Base-by-base conservation (phyloP, 2,888 invertebrate species). In the Philereme vetulata region DNA sequence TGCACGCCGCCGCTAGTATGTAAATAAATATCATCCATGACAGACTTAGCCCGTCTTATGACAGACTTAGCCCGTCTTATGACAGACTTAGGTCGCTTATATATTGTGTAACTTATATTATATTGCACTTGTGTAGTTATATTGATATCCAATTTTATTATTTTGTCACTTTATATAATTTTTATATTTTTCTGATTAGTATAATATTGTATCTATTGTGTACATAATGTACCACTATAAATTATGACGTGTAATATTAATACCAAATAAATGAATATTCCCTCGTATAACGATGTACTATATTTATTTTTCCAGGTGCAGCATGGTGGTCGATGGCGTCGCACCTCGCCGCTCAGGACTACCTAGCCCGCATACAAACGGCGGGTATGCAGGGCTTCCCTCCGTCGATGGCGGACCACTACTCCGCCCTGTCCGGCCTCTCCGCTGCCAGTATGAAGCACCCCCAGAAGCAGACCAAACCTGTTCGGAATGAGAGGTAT, bases 321-420 rank as follows among this genome's bases (percentile, higher is more conserved):
- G 96, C 96, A 60, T 97, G 97, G 97, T 97, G 97, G 97, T 96
- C 96, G 32, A 97, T 97, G 96, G 97, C 97, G 45, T 96, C 96
- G 35, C 97, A 97, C 83, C 92, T 97, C 72, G 97, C 97, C 40
- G 97, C 97, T 0, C 97, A 97, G 84, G 97, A 97, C 86, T 97
- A 97, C 87, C 94, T 97, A 70, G 96, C 96, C 49, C 94, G 97
- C 62, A 88, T 97, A 68, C 97, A 97, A 84, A 96, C 96, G 4
- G 95, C 96, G 6, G 96, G 96, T 32, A 83, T 96, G 32, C 51
- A 55, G 59, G 95, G 94, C 76, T 95, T 96, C 85, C 85, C 96
- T 0, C 95, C 95, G 21, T 21, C 21, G 10, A 85, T 95, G 70
- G 91, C 72, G 0, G 93, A 93, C 72, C 92, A 92, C 0, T 93